Percentiles rank a stretch among this genome's conserved stretches.
phyloP scores from a whole-genome alignment of 2,113 vertebrate species.

The Columba janthina region DNA sequence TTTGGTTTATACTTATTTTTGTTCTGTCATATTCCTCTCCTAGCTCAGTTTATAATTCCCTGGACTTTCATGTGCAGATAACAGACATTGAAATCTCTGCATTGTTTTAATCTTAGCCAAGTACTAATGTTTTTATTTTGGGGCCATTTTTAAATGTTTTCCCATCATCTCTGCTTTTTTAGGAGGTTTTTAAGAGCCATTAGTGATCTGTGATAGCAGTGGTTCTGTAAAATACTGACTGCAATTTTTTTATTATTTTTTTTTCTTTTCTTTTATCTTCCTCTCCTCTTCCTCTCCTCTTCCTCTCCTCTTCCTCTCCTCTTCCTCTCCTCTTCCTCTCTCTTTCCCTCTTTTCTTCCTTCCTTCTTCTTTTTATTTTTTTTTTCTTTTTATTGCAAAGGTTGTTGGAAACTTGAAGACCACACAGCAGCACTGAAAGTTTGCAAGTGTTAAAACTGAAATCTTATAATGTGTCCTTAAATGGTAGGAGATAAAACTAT shows the following conservation, averaged over 20 bases:
- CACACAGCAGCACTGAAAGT: neutral
- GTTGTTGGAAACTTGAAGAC: neutral
- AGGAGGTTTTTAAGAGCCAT: conserved; percentile 19
- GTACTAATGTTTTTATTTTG: neutral
- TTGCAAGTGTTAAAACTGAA: neutral
- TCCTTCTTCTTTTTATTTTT: neutral
- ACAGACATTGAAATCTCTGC: neutral
- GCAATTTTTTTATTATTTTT: neutral
- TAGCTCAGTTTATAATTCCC: neutral
- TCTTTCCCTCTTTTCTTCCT: no score
- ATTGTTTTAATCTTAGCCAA: neutral
- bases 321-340: neutral
- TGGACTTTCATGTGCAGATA: neutral
- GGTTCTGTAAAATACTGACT: neutral
- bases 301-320: neutral
- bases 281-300: no score
- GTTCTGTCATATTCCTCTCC: neutral
- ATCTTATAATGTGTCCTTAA: neutral
- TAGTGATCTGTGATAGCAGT: neutral
- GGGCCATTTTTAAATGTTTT: neutral
- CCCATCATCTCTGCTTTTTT: neutral
- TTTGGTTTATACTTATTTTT: neutral
- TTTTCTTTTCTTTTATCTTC: neutral
- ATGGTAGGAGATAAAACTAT: neutral
- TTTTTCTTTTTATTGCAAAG: neutral